A percentile compares a stretch with the other conserved stretches of the same genome.
Conservation (phyloP, 2,888 invertebrate genomes). For the Erebia palarica region DNA sequence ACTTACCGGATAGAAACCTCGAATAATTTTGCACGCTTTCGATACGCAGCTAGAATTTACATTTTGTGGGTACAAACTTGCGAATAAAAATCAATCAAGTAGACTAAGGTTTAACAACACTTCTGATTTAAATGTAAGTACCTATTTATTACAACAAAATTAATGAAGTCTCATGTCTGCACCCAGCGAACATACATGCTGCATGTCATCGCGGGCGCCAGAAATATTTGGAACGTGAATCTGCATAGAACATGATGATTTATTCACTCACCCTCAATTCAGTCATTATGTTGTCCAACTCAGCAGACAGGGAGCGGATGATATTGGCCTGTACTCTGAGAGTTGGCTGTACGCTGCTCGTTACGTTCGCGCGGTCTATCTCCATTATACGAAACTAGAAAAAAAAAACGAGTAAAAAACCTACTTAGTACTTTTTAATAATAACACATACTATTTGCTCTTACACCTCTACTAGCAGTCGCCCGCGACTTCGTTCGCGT, state of each 20-base stretch:
- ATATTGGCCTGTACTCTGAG: slow-evolving; percentile 85
- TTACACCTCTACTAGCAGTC: too few species aligned
- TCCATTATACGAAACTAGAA: slow-evolving; percentile 90
- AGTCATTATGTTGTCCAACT: slow-evolving; percentile 84
- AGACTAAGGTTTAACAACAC: neutral
- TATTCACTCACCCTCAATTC: slow-evolving; percentile 76
- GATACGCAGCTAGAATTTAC: slow-evolving; percentile 26
- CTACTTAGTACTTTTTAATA: too few species aligned
- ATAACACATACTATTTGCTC: too few species aligned
- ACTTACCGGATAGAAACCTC: slow-evolving; percentile 38
- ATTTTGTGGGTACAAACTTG: slow-evolving; percentile 9
- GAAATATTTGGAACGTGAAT: too few species aligned
- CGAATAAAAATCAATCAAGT: neutral
- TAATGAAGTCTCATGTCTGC: neutral
- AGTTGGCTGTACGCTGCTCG: slow-evolving; percentile 86
- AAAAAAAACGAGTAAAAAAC: neutral
- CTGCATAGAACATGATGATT: too few species aligned
- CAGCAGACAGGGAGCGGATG: slow-evolving; percentile 82
- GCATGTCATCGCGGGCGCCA: too few species aligned
- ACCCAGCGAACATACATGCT: too few species aligned
- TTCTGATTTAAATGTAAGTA: neutral
- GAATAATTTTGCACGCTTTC: slow-evolving; percentile 42
- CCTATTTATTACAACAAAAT: neutral
- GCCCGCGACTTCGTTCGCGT: too few species aligned
- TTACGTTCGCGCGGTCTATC: slow-evolving; percentile 87